phyloP scores from a whole-genome alignment of 2,888 invertebrate genomes.

The Amblyjoppa fuscipennis region DNA sequence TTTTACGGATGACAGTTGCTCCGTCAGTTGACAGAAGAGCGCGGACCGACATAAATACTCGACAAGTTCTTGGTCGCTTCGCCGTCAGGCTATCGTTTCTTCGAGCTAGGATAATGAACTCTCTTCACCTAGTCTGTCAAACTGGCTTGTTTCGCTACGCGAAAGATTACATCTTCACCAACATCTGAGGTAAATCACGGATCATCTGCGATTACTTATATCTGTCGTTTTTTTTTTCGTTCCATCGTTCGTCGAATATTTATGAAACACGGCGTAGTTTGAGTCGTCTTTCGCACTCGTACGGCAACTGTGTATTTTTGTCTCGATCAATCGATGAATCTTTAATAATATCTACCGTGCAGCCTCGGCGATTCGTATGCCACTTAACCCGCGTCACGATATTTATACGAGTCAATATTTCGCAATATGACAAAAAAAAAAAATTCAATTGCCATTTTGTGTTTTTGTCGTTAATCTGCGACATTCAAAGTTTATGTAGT shows the following conservation, averaged over 20 bases:
- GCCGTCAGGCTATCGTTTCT: neutral
- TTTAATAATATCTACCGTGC: slow-evolving; percentile 2
- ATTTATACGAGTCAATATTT: neutral
- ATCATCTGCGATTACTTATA: slow-evolving; percentile 30
- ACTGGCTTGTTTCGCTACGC: slow-evolving; percentile 50
- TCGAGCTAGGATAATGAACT: slow-evolving; percentile 61
- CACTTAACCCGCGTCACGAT: neutral
- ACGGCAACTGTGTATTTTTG: slow-evolving; percentile 32
- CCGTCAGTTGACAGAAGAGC: slow-evolving; percentile 55
- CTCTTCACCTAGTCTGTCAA: slow-evolving; percentile 42
- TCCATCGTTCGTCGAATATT: slow-evolving; percentile 25
- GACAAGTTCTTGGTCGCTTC: slow-evolving; percentile 3
- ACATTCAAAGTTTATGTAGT: neutral
- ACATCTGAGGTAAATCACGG: slow-evolving; percentile 61
- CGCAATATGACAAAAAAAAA: neutral
- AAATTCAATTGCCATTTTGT: neutral
- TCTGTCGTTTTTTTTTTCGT: slow-evolving; percentile 2
- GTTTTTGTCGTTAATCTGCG: neutral
- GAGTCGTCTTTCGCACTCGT: slow-evolving; percentile 13
- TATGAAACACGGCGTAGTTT: slow-evolving; percentile 35
- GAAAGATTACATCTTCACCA: slow-evolving; percentile 50
- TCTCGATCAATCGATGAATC: slow-evolving; percentile 40
- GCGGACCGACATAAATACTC: slow-evolving; percentile 61
- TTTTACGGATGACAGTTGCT: slow-evolving; percentile 35
- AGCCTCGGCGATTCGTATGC: neutral